Percentiles rank a stretch among this genome's conserved stretches.
phyloP scores from a whole-genome alignment of 2,113 vertebrate genomes.

The Halichoeres trimaculatus region DNA sequence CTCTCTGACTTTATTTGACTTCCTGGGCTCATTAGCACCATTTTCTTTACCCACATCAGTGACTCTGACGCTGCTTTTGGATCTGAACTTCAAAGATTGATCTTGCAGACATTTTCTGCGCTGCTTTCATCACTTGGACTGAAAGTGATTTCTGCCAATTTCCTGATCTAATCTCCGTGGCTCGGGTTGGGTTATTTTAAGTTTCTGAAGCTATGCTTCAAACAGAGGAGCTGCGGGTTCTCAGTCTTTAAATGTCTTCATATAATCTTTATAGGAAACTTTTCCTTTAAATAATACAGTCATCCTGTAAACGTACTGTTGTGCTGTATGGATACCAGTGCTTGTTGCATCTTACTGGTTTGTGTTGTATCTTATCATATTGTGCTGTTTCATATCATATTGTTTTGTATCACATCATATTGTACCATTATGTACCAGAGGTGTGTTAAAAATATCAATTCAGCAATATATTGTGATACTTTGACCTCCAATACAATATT shows the following conservation, averaged over 20 bases:
- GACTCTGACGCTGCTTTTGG: constrained; percentile 8
- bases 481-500: no score
- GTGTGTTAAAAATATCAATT: no score
- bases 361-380: no score
- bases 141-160: constrained; percentile 27
- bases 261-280: neutral
- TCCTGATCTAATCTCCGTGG: constrained; percentile 36
- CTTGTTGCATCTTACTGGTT: no score
- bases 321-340: no score
- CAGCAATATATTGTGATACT: no score
- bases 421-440: no score
- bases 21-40: constrained; percentile 64
- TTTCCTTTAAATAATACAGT: neutral
- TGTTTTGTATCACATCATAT: no score
- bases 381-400: no score
- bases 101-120: constrained; percentile 19
- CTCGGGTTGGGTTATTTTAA: neutral
- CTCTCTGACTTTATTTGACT: constrained; percentile 12
- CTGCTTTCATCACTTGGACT: constrained; percentile 41
- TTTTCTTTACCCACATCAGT: constrained; percentile 67
- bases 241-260: neutral
- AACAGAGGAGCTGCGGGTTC: neutral
- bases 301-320: no score
- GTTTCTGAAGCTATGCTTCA: constrained; percentile 26
- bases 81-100: constrained; percentile 52